Evolutionary conservation across 2,797 vertebrate genomes (phyloP), one percentile per base, ranked within the genome.

Genomic region (Cirrhinus molitorella): DNA sequence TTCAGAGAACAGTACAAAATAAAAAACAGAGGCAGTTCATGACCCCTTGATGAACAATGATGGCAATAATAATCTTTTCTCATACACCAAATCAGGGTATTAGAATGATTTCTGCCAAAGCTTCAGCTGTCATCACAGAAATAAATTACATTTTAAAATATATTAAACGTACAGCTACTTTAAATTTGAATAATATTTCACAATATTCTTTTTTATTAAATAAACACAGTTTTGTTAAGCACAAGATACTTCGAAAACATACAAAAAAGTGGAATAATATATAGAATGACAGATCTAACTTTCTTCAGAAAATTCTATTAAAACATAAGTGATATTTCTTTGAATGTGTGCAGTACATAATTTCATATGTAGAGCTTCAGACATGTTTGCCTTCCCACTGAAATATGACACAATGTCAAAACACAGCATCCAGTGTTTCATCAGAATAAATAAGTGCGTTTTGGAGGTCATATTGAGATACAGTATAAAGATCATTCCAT

Each of bases 261-360:
- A 6, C 28, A 55, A 21, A 47, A 13, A 13, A 14, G 19, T 66
- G 65, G 6, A 68, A 45, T 14, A 5, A 68, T 43, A n/a, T 7
- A 23, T 14, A 68, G 6, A 45, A 45, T 47, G 67, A 47, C 13
- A 70, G 40, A 45, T 23, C 28, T 28, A 28, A 7, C 2, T 7
- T 31, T 75, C 6, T 55, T 23, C 12, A 23, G 57, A 37, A 37
- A 6, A n/a, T 19, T 71, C 23, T 59, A 76, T 85, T 83, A 67
- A 34, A 72, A 25, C 11, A 61, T 28, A 59, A 59, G 8, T 9
- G 8, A 12, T 43, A 6, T 76, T 10, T 67, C 5, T 68, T 14
- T 40, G 10, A 67, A 53, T 43, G 19, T 25, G 16, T 79, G n/a
- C 14, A 8, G 65, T 25, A 53, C 31, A 53, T 9, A 12, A 40